Percentiles rank a stretch among this genome's conserved stretches.
Conservation (phyloP, 2,888 invertebrate genomes). For the Hanleya hanleyi region DNA sequence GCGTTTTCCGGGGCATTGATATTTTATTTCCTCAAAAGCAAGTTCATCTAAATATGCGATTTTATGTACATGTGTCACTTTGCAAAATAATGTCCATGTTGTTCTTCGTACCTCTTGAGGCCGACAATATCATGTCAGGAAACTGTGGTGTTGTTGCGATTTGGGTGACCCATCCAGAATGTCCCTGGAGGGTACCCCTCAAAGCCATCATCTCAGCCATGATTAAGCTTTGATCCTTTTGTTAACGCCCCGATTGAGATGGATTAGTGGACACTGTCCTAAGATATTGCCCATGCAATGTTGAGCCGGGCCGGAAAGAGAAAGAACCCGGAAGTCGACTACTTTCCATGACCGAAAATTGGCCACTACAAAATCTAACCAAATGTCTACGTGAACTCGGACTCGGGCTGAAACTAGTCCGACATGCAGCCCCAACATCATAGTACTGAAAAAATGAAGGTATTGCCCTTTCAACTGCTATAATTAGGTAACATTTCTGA, state of each 20-base stretch:
- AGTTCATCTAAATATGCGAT: too few relatives aligned
- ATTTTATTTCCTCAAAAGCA: too few relatives aligned
- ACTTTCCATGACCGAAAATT: background rate
- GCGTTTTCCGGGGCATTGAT: too few relatives aligned
- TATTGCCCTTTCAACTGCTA: too few relatives aligned
- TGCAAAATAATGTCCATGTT: background rate
- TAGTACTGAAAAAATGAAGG: too few relatives aligned
- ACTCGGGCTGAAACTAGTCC: too few relatives aligned
- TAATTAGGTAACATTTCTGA: too few relatives aligned
- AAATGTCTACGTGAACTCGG: too few relatives aligned
- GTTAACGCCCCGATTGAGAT: slow-evolving; percentile 12
- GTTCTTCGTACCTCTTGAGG: slow-evolving; percentile 91
- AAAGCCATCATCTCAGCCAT: slow-evolving; percentile 89
- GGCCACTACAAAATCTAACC: background rate
- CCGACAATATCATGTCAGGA: slow-evolving; percentile 98
- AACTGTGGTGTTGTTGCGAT: slow-evolving; percentile 99
- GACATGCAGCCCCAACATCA: too few relatives aligned
- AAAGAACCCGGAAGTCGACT: background rate
- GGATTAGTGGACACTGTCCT: background rate
- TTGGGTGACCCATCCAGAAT: slow-evolving; percentile 99
- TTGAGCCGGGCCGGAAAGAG: slow-evolving; percentile 20
- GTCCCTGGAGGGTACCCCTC: slow-evolving; percentile 95
- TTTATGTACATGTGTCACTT: too few relatives aligned
- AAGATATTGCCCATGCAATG: background rate
- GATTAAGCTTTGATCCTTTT: slow-evolving; percentile 19